phyloP scores from a whole-genome alignment of 1,140 invertebrate genomes.

The Tyrophagus putrescentiae region DNA sequence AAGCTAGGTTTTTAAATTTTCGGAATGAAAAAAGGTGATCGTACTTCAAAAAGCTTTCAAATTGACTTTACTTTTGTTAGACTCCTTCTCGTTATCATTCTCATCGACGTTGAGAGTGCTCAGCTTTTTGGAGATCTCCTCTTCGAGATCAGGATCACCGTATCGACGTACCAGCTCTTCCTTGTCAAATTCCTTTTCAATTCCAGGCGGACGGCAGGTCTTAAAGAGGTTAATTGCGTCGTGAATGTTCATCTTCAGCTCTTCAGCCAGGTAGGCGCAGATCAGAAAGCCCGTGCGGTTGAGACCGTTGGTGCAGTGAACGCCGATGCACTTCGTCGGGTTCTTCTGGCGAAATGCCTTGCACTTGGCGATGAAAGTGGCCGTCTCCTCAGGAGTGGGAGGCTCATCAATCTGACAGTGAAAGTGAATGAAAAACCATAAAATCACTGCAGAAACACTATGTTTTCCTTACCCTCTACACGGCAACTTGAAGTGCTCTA shows the following conservation, averaged over 20 bases:
- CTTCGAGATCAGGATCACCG: too few relatives aligned
- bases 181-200: conserved; percentile 53
- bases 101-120: too few relatives aligned
- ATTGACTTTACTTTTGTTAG: too few relatives aligned
- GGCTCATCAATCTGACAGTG: conserved; percentile 15
- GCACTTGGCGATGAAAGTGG: conserved; percentile 30
- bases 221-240: conserved; percentile 18
- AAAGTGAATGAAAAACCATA: conserved; percentile 18
- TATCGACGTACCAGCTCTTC: conserved; percentile 48
- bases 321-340: conserved; percentile 34
- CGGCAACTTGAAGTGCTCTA: conserved; percentile 66
- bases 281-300: conserved; percentile 92
- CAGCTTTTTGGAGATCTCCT: too few relatives aligned
- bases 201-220: conserved; percentile 42
- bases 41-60: too few relatives aligned
- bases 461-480: conserved; percentile 47
- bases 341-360: conserved; percentile 27
- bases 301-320: conserved; percentile 98
- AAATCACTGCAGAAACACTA: conserved; percentile 16
- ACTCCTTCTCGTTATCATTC: too few relatives aligned
- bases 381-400: conserved; percentile 30
- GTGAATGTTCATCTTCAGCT: not conserved
- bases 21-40: too few relatives aligned
- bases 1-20: too few relatives aligned
- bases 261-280: conserved; percentile 52